phyloP scores from a whole-genome alignment of 2,888 invertebrate genomes.

The Watsonalla binaria region DNA sequence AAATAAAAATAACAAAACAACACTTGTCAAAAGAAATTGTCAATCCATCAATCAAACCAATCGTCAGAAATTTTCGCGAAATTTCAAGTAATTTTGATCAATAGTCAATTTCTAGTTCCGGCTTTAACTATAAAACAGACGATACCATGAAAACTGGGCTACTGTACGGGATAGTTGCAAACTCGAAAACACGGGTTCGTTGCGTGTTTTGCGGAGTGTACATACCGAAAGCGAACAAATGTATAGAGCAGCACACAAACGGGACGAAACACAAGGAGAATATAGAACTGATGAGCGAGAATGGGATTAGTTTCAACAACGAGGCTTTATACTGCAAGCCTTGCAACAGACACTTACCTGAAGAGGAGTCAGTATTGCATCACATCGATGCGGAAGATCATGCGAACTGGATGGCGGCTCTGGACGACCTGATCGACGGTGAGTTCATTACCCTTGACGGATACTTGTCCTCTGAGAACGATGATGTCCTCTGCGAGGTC shows the following conservation, averaged over 20 bases:
- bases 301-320: slow-evolving; percentile 41
- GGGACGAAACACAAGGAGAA: slow-evolving; percentile 55
- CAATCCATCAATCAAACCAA: not conserved
- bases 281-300: slow-evolving; percentile 46
- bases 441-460: slow-evolving; percentile 48
- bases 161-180: slow-evolving; percentile 45
- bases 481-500: slow-evolving; percentile 46
- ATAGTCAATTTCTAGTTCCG: not conserved
- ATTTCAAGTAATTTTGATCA: slow-evolving; percentile 25
- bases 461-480: slow-evolving; percentile 43
- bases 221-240: slow-evolving; percentile 56
- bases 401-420: slow-evolving; percentile 47
- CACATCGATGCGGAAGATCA: slow-evolving; percentile 50
- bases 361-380: slow-evolving; percentile 41
- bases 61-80: not conserved
- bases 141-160: slow-evolving; percentile 42
- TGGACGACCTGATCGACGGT: slow-evolving; percentile 50
- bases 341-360: slow-evolving; percentile 36
- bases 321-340: slow-evolving; percentile 47
- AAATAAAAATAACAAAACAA: not conserved
- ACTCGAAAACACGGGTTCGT: slow-evolving; percentile 53
- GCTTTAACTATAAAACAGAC: not conserved
- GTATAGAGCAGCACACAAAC: slow-evolving; percentile 57
- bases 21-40: slow-evolving; percentile 4
- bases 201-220: slow-evolving; percentile 57